phyloP scores from a whole-genome alignment of 2,797 vertebrate genomes.

The Leucoraja ocellata region DNA sequence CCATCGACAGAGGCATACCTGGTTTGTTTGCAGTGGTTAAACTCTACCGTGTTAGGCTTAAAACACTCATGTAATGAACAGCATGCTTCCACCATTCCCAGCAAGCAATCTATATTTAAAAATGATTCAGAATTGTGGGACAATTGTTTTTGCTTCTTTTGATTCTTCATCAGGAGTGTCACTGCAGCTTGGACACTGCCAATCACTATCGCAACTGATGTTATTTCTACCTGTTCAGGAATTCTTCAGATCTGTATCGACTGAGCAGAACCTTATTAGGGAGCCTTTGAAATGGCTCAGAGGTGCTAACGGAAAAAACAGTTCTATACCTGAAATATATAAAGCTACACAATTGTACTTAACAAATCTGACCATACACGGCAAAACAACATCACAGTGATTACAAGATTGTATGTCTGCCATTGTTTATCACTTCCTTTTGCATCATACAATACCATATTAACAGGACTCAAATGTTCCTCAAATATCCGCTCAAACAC shows the following conservation, averaged over 20 bases:
- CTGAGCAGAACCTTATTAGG: slow-evolving; percentile 53
- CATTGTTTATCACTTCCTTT: background rate
- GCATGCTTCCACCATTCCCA: slow-evolving; percentile 6
- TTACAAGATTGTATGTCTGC: background rate
- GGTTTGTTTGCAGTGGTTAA: background rate
- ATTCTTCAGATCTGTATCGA: slow-evolving; percentile 61
- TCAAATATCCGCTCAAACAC: background rate
- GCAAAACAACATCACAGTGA: background rate
- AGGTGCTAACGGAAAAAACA: slow-evolving; percentile 46
- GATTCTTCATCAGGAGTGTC: background rate
- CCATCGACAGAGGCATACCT: too few relatives aligned
- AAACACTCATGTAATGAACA: background rate
- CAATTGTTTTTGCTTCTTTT: background rate
- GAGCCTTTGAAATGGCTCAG: slow-evolving; percentile 49
- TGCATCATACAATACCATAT: background rate
- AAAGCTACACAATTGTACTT: slow-evolving; percentile 35
- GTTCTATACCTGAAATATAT: slow-evolving; percentile 38
- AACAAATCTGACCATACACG: too few relatives aligned
- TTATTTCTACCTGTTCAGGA: slow-evolving; percentile 59
- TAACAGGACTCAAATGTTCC: background rate
- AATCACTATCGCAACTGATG: too few relatives aligned
- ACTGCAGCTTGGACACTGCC: background rate
- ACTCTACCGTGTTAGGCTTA: too few relatives aligned
- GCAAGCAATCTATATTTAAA: background rate
- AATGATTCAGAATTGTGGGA: background rate